phyloP scores from a whole-genome alignment of 1,140 invertebrate genomes.

The Lasaia peninsularis region DNA sequence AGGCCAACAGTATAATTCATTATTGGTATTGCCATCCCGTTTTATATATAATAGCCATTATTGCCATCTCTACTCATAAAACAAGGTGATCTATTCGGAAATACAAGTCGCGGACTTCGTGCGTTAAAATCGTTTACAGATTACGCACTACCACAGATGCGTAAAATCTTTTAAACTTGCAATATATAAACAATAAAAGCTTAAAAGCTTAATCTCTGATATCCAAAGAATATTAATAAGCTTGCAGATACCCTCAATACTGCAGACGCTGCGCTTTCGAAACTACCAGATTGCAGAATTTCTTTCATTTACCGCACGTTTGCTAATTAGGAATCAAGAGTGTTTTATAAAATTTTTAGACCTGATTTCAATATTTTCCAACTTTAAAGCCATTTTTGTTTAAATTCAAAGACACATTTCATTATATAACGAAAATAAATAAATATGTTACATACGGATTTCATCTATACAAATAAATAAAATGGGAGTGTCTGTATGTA shows the following conservation, averaged over 20 bases:
- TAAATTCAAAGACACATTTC: background rate
- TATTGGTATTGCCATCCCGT: too few relatives aligned
- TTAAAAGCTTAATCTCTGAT: background rate
- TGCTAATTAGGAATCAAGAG: background rate
- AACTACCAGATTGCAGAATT: constrained; percentile 6
- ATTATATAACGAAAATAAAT: too few relatives aligned
- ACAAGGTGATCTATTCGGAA: too few relatives aligned
- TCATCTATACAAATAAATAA: too few relatives aligned
- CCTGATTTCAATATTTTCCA: background rate
- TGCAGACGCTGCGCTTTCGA: background rate
- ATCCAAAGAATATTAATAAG: background rate
- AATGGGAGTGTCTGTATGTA: too few relatives aligned
- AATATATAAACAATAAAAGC: background rate
- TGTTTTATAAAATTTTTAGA: constrained; percentile 2
- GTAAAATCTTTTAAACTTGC: background rate
- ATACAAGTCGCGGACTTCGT: too few relatives aligned
- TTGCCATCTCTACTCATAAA: too few relatives aligned
- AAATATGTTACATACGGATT: too few relatives aligned
- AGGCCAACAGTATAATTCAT: too few relatives aligned
- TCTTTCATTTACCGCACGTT: background rate
- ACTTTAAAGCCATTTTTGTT: background rate
- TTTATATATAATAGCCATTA: too few relatives aligned
- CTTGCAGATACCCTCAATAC: background rate
- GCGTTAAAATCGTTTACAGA: too few relatives aligned
- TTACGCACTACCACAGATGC: too few relatives aligned